These are phyloP conservation scores for Ophioninae sp. DNA, from an alignment of 2,888 invertebrate species.

Conservation along the genomic window DNA sequence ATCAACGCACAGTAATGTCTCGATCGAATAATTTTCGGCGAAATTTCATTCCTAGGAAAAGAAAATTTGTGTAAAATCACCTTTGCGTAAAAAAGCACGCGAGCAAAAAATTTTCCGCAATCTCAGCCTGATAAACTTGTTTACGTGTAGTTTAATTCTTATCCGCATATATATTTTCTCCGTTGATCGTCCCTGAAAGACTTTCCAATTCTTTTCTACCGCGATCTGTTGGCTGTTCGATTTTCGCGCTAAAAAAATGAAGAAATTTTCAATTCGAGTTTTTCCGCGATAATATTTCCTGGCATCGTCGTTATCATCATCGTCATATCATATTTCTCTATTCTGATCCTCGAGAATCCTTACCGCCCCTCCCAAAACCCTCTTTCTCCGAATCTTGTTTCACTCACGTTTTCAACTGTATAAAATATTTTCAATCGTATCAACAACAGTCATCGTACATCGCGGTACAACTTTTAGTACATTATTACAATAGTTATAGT, in stretches of 20 bases:
- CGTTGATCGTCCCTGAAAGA: slow-evolving; percentile 20
- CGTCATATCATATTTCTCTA: slow-evolving; percentile 4
- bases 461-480: slow-evolving; percentile 77
- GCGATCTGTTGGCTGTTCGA: slow-evolving; percentile 20
- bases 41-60: background rate
- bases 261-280: slow-evolving; percentile 32
- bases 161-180: background rate
- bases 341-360: slow-evolving; percentile 26
- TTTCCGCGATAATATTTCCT: slow-evolving; percentile 28
- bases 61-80: background rate
- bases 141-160: background rate
- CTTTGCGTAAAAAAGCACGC: too few species aligned
- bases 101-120: background rate
- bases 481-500: slow-evolving; percentile 80
- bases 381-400: slow-evolving; percentile 67
- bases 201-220: slow-evolving; percentile 12
- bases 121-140: slow-evolving; percentile 12
- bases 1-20: background rate
- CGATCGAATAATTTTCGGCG: background rate
- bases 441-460: slow-evolving; percentile 81
- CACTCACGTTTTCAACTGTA: slow-evolving; percentile 76
- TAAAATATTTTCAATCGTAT: slow-evolving; percentile 81
- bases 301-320: slow-evolving; percentile 23
- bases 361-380: slow-evolving; percentile 61
- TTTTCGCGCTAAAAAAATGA: slow-evolving; percentile 13